phyloP scores from a whole-genome alignment of 2,797 vertebrate genomes.

The Thripadectes ignobilis region DNA sequence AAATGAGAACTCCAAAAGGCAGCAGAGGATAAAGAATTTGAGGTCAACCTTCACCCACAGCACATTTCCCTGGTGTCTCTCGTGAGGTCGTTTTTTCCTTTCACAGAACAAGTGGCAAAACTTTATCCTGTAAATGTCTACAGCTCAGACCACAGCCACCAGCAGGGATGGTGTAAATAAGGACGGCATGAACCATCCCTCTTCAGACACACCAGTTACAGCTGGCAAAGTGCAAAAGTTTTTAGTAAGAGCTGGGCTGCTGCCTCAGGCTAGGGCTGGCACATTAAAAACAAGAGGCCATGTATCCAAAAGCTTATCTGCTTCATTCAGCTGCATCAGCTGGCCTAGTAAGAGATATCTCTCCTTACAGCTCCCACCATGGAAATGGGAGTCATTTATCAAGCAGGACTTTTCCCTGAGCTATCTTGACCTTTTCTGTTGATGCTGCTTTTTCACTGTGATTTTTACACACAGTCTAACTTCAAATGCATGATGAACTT shows the following conservation, averaged over 20 bases:
- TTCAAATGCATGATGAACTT: neutral
- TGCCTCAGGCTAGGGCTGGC: neutral
- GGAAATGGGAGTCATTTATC: slow-evolving; percentile 45
- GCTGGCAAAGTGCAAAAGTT: neutral
- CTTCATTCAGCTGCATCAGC: slow-evolving; percentile 36
- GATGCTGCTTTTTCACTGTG: neutral
- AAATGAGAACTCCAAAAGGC: neutral
- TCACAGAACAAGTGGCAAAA: neutral
- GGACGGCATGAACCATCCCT: neutral
- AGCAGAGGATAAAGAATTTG: neutral
- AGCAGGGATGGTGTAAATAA: neutral
- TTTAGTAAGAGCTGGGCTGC: neutral
- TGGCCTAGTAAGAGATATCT: slow-evolving; percentile 14
- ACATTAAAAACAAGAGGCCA: neutral
- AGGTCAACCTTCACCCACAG: neutral
- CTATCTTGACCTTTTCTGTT: slow-evolving; percentile 20
- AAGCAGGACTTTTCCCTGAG: slow-evolving; percentile 4
- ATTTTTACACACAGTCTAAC: neutral
- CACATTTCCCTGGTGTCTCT: neutral
- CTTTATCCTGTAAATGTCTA: neutral
- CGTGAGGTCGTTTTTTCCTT: neutral
- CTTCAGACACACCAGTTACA: neutral
- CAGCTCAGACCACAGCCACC: neutral
- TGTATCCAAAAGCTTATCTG: slow-evolving; percentile 35
- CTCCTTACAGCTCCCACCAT: slow-evolving; percentile 14